Evolutionary conservation across 2,888 invertebrate genomes (phyloP), one percentile per base, ranked within the genome.

Genomic region (Cephonodes hylas): DNA sequence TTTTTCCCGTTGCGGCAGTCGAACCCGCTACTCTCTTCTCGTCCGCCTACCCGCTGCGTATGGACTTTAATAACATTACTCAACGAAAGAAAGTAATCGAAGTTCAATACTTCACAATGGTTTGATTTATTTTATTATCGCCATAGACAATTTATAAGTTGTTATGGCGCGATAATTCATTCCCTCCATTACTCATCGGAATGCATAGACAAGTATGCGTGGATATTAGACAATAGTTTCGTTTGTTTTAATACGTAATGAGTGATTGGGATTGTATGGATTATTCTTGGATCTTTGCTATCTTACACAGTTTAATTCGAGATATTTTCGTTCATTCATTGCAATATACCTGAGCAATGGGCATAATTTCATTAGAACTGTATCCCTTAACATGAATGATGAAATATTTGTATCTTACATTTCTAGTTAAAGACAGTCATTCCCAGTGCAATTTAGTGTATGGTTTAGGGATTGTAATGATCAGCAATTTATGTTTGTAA

Each of bases 121-220:
- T 27, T 53, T 53, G 53, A 53, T 53, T 53, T 53, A 53, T 53
- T 53, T 53, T 53, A 53, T 53, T 53, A 53, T 53, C 53, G 31
- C 53, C 53, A 53, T 31, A 31, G 15, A 53, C 53, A 31, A 53
- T 53, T 53, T 53, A 53, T 31, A 53, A 18, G 18, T 53, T 53
- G 31, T 53, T 53, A 53, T 10, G 15, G 27, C 18, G 18, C 53
- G 59, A 59, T 63, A 61, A 42, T 57, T 57, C 59, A 45, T 20
- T 45, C 42, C 2, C 6, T 25, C 59, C 44, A 59, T 59, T 59
- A 45, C 45, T 45, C 45, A 59, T 45, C 31, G 20, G n/a, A 18
- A 18, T 7, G 23, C 22, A 15, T 15, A 27, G 27, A 27, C 18
- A 48, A 31, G 18, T 27, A 46, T 23, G 27, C 4, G 10, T 10